phyloP scores from a whole-genome alignment of 2,797 vertebrate genomes.

The Tokudaia muenninki region DNA sequence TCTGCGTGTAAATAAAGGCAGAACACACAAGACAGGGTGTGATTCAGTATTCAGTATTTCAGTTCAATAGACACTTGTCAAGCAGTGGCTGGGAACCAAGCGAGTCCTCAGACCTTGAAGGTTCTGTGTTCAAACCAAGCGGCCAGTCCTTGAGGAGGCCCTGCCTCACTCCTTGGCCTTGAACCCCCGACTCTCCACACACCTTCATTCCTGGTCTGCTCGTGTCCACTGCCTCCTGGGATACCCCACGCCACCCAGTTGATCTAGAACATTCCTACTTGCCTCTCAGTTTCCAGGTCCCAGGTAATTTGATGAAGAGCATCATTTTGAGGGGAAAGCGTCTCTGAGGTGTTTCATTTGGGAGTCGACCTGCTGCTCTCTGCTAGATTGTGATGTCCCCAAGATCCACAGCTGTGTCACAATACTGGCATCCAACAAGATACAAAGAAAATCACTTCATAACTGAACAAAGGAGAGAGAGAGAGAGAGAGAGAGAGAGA shows the following conservation, averaged over 20 bases:
- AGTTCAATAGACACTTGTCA: not conserved
- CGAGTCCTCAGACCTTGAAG: not conserved
- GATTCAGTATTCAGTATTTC: not conserved
- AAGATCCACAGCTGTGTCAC: not conserved
- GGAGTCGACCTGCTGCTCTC: not conserved
- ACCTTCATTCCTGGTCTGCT: not conserved
- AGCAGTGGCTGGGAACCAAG: not conserved
- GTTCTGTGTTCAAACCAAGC: not conserved
- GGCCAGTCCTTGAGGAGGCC: not conserved
- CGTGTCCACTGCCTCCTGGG: not conserved
- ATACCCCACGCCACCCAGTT: not conserved
- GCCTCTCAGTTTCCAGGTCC: not conserved
- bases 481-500: not conserved
- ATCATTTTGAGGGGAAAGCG: not conserved
- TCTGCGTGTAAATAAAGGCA: not conserved
- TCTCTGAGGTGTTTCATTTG: not conserved
- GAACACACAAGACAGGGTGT: not conserved
- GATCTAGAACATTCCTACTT: constrained; percentile 3
- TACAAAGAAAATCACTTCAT: not conserved
- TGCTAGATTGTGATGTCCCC: not conserved
- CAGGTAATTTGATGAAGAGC: not conserved
- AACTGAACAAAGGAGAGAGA: not conserved
- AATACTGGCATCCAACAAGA: not conserved
- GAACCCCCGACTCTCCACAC: no score
- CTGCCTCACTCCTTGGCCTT: not conserved